These are phyloP conservation scores for Hoplostethus atlanticus DNA, from an alignment of 2,797 vertebrate genomes.

Conservation along the genomic window DNA sequence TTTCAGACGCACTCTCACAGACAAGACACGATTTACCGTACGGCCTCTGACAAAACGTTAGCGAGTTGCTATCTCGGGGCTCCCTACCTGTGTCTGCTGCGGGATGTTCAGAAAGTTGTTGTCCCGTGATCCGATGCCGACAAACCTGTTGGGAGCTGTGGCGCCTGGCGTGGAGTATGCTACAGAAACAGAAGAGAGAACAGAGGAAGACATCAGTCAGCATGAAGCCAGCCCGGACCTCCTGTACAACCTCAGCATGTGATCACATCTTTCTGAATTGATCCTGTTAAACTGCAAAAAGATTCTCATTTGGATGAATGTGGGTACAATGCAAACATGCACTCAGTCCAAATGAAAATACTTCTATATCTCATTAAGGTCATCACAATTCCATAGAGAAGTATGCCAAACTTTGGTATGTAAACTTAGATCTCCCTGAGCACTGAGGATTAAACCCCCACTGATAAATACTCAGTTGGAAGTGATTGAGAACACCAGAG, in stretches of 20 bases:
- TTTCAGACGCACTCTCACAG: not conserved
- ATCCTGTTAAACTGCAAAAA: no score
- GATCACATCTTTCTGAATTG: not conserved
- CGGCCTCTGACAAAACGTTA: no score
- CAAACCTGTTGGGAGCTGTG: constrained; percentile 99
- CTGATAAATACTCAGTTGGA: constrained; percentile 56
- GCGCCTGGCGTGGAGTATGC: constrained; percentile 98
- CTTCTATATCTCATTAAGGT: constrained; percentile 56
- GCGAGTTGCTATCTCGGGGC: no score
- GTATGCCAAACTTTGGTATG: constrained; percentile 42
- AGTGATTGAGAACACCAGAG: constrained; percentile 57
- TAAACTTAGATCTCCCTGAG: constrained; percentile 61
- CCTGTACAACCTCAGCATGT: not conserved
- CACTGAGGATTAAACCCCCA: constrained; percentile 38
- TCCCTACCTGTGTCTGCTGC: constrained; percentile 97
- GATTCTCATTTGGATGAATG: not conserved
- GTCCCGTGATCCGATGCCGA: constrained; percentile 99
- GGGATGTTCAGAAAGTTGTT: constrained; percentile 98
- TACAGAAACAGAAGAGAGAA: constrained; percentile 69
- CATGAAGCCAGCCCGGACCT: not conserved
- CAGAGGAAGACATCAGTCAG: constrained; percentile 33
- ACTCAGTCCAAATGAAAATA: constrained; percentile 18
- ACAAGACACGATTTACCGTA: not conserved
- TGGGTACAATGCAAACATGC: not conserved
- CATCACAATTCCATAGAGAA: constrained; percentile 52